Evolutionary conservation across 2,888 invertebrate species (phyloP).

Genomic region (Holacanthella duospinosa): DNA sequence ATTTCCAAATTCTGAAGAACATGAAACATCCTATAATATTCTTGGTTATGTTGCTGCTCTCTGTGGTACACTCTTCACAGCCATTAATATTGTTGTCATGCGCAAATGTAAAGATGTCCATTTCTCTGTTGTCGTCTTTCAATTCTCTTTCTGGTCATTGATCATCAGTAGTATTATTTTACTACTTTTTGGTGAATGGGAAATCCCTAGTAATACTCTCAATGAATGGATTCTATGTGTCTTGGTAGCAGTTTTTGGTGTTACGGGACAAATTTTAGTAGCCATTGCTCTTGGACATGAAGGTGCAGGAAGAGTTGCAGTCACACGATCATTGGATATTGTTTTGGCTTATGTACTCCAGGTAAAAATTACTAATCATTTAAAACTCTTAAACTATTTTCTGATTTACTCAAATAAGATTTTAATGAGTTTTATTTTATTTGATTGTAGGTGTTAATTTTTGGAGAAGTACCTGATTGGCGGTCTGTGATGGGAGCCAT

Average conservation of each 20-base stretch:
- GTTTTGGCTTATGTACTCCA: slow-evolving; percentile 45
- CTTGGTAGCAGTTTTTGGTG: slow-evolving; percentile 42
- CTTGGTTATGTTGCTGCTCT: slow-evolving; percentile 44
- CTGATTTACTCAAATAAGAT: not conserved
- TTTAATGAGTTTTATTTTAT: slow-evolving; percentile 7
- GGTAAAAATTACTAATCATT: slow-evolving; percentile 18
- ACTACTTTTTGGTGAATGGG: slow-evolving; percentile 30
- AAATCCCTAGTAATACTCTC: slow-evolving; percentile 18
- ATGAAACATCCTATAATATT: slow-evolving; percentile 41
- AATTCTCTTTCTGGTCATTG: slow-evolving; percentile 43
- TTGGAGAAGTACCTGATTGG: slow-evolving; percentile 43
- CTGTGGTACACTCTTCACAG: slow-evolving; percentile 44
- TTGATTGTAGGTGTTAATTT: slow-evolving; percentile 40
- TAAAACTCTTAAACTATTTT: too few species aligned
- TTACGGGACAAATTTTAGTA: slow-evolving; percentile 44
- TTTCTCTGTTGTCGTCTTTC: slow-evolving; percentile 44
- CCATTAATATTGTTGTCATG: slow-evolving; percentile 46
- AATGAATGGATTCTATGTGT: slow-evolving; percentile 32
- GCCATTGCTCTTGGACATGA: slow-evolving; percentile 45
- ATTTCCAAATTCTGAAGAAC: slow-evolving; percentile 39
- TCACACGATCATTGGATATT: slow-evolving; percentile 45
- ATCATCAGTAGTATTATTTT: slow-evolving; percentile 40
- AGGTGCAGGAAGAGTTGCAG: slow-evolving; percentile 45
- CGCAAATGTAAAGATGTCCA: slow-evolving; percentile 45
- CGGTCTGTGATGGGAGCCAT: slow-evolving; percentile 43